Conservation (phyloP, 2,113 vertebrate species). For the Oriolus oriolus region DNA sequence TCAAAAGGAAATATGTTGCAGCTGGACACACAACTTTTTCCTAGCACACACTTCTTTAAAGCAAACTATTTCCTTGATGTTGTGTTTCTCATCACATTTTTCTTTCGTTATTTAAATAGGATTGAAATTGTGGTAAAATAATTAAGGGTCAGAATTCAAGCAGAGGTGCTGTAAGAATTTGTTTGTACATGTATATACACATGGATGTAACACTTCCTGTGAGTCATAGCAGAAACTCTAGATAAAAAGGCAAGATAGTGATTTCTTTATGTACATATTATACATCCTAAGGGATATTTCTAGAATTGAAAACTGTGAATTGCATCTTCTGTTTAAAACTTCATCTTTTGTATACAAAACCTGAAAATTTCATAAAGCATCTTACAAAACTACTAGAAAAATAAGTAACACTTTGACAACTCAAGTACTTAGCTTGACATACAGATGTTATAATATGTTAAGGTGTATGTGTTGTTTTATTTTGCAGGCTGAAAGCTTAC, state of each 20-base stretch:
- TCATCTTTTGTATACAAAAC: background rate
- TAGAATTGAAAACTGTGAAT: background rate
- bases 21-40: background rate
- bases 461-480: background rate
- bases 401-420: background rate
- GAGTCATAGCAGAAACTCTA: background rate
- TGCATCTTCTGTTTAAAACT: background rate
- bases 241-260: background rate
- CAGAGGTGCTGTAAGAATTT: background rate
- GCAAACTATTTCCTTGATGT: background rate
- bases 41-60: background rate
- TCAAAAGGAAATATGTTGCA: background rate
- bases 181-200: background rate
- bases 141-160: background rate
- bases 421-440: background rate
- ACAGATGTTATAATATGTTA: background rate
- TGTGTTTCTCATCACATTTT: background rate
- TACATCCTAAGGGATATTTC: background rate
- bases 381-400: background rate
- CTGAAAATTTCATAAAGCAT: background rate
- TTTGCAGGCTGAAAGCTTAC: slow-evolving; percentile 90
- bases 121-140: background rate
- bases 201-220: background rate
- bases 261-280: background rate
- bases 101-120: background rate